These are phyloP conservation scores for Oncorhynchus mykiss DNA, from an alignment of 2,113 vertebrate genomes.

Conservation along the genomic window DNA sequence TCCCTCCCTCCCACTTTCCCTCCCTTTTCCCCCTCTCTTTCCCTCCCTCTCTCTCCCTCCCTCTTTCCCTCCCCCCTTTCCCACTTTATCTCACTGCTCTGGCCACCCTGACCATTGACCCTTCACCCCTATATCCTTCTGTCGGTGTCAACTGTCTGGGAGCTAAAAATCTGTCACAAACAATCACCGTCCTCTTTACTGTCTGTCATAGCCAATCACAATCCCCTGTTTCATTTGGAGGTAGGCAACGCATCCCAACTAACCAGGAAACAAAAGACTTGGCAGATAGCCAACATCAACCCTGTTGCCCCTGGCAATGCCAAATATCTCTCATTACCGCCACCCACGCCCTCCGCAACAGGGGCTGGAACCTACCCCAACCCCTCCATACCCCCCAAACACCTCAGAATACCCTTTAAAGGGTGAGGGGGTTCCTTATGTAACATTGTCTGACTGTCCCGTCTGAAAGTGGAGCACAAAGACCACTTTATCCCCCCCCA, in stretches of 20 bases:
- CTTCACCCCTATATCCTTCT: background rate
- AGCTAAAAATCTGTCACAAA: constrained; percentile 48
- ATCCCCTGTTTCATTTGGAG: constrained; percentile 8
- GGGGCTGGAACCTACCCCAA: constrained; percentile 48
- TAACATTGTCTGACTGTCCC: constrained; percentile 43
- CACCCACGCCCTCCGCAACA: constrained; percentile 42
- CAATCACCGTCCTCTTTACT: constrained; percentile 53
- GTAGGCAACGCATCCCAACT: constrained; percentile 31
- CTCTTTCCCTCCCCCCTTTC: too few species aligned
- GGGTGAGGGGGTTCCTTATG: constrained; percentile 38
- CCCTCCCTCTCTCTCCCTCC: too few species aligned
- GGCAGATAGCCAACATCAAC: constrained; percentile 37
- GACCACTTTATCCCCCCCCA: constrained; percentile 37
- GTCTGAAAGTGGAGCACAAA: constrained; percentile 46
- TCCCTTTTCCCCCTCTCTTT: too few species aligned
- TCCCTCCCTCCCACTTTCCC: too few species aligned
- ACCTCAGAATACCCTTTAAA: background rate
- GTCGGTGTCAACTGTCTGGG: constrained; percentile 51
- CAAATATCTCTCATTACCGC: constrained; percentile 39
- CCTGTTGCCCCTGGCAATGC: constrained; percentile 38
- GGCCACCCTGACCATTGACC: background rate
- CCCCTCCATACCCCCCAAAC: constrained; percentile 1
- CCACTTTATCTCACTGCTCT: background rate
- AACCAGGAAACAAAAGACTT: constrained; percentile 55
- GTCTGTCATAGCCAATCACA: constrained; percentile 54